Conservation (phyloP, 92 coral and sea anemone genomes). For the Nematostella vectensis region DNA sequence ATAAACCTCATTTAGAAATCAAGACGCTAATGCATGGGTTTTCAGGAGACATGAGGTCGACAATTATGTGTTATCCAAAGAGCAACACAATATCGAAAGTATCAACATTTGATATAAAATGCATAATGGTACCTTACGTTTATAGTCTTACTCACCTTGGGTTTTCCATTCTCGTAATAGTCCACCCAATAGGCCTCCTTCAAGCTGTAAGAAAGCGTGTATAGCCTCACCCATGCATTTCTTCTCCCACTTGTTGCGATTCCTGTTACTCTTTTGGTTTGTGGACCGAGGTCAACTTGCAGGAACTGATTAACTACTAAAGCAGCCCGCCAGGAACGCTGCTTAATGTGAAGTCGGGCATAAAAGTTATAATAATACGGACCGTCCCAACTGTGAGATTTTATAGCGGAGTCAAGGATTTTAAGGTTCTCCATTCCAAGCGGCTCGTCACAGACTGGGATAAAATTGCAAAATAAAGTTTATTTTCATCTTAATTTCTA, state of each 20-base stretch:
- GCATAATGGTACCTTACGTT: no score
- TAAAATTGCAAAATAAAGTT: no score
- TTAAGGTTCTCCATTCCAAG: slow-evolving; percentile 36
- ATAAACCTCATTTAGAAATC: no score
- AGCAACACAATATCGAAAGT: no score
- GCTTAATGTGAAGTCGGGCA: not conserved
- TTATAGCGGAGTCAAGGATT: slow-evolving; percentile 6
- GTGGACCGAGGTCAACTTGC: slow-evolving; percentile 21
- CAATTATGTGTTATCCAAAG: no score
- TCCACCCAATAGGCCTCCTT: slow-evolving; percentile 38
- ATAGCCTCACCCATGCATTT: slow-evolving; percentile 5
- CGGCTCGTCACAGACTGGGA: slow-evolving; percentile 34
- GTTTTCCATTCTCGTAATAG: slow-evolving; percentile 34
- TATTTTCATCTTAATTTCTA: no score
- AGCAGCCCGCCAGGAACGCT: not conserved
- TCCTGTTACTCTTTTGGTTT: slow-evolving; percentile 18
- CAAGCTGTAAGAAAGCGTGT: slow-evolving; percentile 26
- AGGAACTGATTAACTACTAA: not conserved
- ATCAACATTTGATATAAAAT: no score
- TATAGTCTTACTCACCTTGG: slow-evolving; percentile 38
- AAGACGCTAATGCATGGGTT: no score
- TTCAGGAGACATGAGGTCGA: no score
- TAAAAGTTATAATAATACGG: not conserved
- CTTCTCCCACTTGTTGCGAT: slow-evolving; percentile 30
- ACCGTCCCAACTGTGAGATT: slow-evolving; percentile 6